A percentile compares a stretch with the other conserved stretches of the same genome.
Evolutionary conservation across 2,888 invertebrate species (phyloP).

Genomic region (Hofmannophila pseudospretella): DNA sequence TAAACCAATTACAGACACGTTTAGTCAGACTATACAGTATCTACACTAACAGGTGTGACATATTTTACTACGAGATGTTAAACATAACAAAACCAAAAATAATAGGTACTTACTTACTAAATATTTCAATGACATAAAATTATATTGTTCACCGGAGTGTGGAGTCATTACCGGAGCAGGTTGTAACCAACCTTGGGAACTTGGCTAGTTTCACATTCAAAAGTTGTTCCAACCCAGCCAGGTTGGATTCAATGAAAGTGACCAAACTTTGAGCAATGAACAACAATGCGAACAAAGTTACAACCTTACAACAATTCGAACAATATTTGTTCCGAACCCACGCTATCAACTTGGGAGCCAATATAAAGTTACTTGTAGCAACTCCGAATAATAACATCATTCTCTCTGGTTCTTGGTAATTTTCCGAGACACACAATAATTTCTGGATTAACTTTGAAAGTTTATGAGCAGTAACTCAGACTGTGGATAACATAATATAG

Average conservation of each 20-base stretch:
- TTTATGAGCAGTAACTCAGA: too few species aligned
- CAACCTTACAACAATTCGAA: constrained; percentile 45
- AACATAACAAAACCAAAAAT: too few species aligned
- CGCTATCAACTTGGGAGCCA: constrained; percentile 33
- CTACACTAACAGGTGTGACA: too few species aligned
- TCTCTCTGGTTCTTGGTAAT: constrained; percentile 10
- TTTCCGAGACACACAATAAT: constrained; percentile 6
- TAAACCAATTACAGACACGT: too few species aligned
- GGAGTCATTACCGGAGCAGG: too few species aligned
- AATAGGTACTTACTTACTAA: too few species aligned
- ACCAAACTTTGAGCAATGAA: constrained; percentile 52
- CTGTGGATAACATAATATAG: too few species aligned
- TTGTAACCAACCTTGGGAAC: constrained; percentile 50
- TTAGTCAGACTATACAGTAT: too few species aligned
- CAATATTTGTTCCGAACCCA: constrained; percentile 46
- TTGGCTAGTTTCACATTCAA: constrained; percentile 51
- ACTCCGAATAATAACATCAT: constrained; percentile 21
- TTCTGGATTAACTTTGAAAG: not conserved
- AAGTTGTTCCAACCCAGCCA: constrained; percentile 39
- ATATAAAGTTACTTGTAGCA: constrained; percentile 44
- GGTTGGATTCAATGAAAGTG: constrained; percentile 50
- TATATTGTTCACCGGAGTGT: too few species aligned
- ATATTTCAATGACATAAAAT: too few species aligned
- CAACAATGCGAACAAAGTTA: constrained; percentile 53
- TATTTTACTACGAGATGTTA: too few species aligned